Evolutionary conservation across 2,888 invertebrate species (phyloP), one percentile per base, ranked within the genome.

Genomic region (Oxycera nigricornis): DNA sequence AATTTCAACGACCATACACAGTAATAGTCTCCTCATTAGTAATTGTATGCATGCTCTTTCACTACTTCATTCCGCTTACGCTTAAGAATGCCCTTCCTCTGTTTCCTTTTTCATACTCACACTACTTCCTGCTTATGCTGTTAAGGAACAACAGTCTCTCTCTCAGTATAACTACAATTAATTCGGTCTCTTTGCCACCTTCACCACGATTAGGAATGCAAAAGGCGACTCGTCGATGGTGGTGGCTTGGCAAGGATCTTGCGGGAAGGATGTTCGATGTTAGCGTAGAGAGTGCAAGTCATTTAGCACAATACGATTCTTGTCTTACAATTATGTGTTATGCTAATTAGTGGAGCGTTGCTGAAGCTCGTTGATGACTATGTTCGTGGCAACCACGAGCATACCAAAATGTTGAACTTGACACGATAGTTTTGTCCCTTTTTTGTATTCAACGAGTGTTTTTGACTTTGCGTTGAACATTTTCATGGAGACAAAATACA

Each of bases 291-390:
- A 46, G 55, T 55, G 14, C 14, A 65, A 61, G 22, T 41, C 65
- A 11, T 30, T n/a, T 59, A 57, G 59, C 31, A 76, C 76, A 76
- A 76, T 76, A 73, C 74, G 76, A 76, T 74, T 72, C 61, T 67
- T 57, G 70, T 74, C 65, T 74, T 57, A 76, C 74, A 76, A 76
- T 76, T 74, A 76, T 76, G 74, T 74, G 74, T 72, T 76, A 76
- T 76, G 76, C 74, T 76, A 76, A 76, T 76, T 76, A 74, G 67
- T 28, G 24, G 55, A 55, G 22, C 20, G 55, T 14, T 22, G 55
- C n/a, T 46, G 14, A 55, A 55, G 24, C 55, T 52, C 41, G 68
- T 41, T 73, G 73, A 67, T 55, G 35, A 70, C 55, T 52, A 70
- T 70, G 50, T 46, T 24, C 22, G 59, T 52, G 72, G 72, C 72